Evolutionary conservation across 2,113 vertebrate genomes (phyloP).

Genomic region (Leucoraja erinaceus): DNA sequence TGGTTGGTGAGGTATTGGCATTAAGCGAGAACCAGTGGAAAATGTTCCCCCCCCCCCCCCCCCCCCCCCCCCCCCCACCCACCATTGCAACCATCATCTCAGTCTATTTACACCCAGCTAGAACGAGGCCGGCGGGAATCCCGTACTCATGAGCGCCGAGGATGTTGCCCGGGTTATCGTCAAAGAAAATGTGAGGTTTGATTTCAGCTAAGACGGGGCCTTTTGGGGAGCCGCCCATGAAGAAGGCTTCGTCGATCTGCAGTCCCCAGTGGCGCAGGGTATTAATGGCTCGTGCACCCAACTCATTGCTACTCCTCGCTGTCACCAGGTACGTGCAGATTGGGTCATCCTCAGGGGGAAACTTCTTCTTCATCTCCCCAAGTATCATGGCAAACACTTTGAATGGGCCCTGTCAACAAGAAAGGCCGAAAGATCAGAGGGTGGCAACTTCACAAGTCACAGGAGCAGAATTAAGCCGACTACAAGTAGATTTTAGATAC

Average conservation of each 20-base stretch:
- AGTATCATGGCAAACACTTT: conserved; percentile 57
- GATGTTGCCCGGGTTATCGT: conserved; percentile 50
- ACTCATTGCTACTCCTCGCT: conserved; percentile 47
- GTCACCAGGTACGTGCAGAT: conserved; percentile 57
- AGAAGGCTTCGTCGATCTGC: conserved; percentile 56
- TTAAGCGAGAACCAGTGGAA: not conserved
- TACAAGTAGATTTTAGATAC: too few relatives aligned
- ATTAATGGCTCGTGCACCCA: conserved; percentile 54
- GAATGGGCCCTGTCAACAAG: conserved; percentile 53
- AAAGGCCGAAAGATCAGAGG: not conserved
- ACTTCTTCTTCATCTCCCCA: conserved; percentile 54
- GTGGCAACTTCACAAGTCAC: not conserved
- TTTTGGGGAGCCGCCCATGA: conserved; percentile 59
- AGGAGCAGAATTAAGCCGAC: too few relatives aligned
- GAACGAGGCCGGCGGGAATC: not conserved
- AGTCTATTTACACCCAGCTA: not conserved
- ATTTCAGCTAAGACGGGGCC: conserved; percentile 53
- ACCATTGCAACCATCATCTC: not conserved
- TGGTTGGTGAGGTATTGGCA: too few relatives aligned
- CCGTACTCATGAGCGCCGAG: conserved; percentile 42
- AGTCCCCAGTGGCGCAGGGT: conserved; percentile 54
- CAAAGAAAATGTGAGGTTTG: conserved; percentile 61
- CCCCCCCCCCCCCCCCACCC: not conserved
- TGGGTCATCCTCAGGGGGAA: conserved; percentile 51
- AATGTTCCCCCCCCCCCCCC: not conserved